phyloP scores from a whole-genome alignment of 2,113 vertebrate genomes.

The Craseonycteris thonglongyai region DNA sequence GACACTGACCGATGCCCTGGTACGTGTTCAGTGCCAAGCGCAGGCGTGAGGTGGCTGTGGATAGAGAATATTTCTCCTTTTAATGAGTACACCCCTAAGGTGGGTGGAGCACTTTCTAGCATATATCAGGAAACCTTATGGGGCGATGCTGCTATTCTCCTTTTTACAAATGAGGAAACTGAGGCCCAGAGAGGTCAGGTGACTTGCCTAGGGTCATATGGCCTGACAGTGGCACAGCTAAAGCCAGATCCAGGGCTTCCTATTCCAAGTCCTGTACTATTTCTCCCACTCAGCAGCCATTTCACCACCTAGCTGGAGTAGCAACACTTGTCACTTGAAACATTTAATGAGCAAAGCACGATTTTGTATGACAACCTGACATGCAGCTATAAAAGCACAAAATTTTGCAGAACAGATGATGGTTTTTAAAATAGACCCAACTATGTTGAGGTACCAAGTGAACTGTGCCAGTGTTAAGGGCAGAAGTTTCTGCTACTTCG shows the following conservation, averaged over 20 bases:
- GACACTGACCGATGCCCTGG: not conserved
- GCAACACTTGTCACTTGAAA: not conserved
- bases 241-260: not conserved
- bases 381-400: not conserved
- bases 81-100: not conserved
- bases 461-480: not conserved
- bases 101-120: not conserved
- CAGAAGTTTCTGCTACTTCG: not conserved
- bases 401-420: conserved; percentile 27
- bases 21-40: not conserved
- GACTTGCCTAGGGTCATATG: not conserved
- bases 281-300: not conserved
- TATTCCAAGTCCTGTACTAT: not conserved
- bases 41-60: not conserved
- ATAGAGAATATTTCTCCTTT: not conserved
- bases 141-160: not conserved
- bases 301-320: not conserved
- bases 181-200: not conserved
- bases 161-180: not conserved
- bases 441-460: not conserved
- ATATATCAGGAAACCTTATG: not conserved
- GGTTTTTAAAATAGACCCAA: conserved; percentile 27
- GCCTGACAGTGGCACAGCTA: not conserved
- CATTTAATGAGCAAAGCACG: conserved; percentile 21
- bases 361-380: conserved; percentile 31